These are phyloP conservation scores for Steinernema carpocapsae DNA, from an alignment of 2,888 invertebrate species.

Conservation along the genomic window DNA sequence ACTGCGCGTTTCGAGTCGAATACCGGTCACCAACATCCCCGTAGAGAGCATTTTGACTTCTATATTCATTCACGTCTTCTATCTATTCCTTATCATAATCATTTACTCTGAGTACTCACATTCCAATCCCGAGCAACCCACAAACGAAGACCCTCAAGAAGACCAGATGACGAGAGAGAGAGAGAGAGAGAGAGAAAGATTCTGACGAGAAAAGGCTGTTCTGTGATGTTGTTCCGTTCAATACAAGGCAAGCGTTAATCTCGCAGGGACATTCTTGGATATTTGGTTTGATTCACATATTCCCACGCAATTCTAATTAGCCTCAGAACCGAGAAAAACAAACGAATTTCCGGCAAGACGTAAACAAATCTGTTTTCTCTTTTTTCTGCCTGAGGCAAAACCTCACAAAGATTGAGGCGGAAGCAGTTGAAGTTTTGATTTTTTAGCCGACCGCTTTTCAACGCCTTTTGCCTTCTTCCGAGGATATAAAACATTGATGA, in stretches of 20 bases:
- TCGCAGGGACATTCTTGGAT: background rate
- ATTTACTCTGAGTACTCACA: background rate
- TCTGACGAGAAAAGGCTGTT: background rate
- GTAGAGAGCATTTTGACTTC: slow-evolving; percentile 29
- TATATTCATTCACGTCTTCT: background rate
- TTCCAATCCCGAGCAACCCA: slow-evolving; percentile 19
- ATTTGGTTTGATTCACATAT: too few species aligned
- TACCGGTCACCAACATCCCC: slow-evolving; percentile 35
- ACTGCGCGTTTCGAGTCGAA: slow-evolving; percentile 34
- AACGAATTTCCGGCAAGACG: too few species aligned
- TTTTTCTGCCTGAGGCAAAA: too few species aligned
- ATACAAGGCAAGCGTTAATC: slow-evolving; percentile 22
- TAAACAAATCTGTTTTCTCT: too few species aligned
- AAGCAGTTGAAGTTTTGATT: too few species aligned
- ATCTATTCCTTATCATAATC: background rate
- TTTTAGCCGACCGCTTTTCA: too few species aligned
- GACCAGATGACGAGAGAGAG: slow-evolving; percentile 3
- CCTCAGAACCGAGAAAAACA: too few species aligned
- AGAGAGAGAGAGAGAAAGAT: background rate
- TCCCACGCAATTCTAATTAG: too few species aligned
- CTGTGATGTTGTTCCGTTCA: slow-evolving; percentile 24
- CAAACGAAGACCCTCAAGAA: background rate
- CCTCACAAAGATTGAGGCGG: too few species aligned
- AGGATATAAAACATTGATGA: too few species aligned
- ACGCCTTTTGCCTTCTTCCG: too few species aligned